These are phyloP conservation scores for Epicampocera succincta DNA, from an alignment of 2,888 invertebrate genomes.

Conservation along the genomic window DNA sequence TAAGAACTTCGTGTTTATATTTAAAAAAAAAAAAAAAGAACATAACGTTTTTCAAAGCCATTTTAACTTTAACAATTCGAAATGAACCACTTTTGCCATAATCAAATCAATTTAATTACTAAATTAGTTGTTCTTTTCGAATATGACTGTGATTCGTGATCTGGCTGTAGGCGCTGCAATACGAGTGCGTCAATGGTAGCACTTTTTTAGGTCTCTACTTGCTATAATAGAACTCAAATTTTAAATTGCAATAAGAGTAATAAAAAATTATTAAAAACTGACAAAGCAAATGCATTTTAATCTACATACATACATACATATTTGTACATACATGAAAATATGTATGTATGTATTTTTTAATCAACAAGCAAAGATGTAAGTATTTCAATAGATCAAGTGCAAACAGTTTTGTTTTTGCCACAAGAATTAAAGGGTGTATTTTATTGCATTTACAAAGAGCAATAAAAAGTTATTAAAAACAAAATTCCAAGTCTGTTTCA, in stretches of 20 bases:
- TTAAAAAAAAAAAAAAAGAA: too few species aligned
- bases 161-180: too few species aligned
- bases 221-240: conserved; percentile 1
- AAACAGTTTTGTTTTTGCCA: conserved; percentile 56
- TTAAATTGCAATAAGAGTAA: background rate
- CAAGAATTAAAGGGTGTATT: conserved; percentile 57
- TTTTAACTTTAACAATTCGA: too few species aligned
- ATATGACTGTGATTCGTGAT: too few species aligned
- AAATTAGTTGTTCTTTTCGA: too few species aligned
- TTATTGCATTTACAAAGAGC: background rate
- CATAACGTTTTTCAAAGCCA: too few species aligned
- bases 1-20: too few species aligned
- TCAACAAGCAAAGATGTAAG: conserved; percentile 18
- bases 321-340: background rate
- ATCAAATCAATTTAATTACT: too few species aligned
- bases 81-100: too few species aligned
- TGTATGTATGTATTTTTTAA: background rate
- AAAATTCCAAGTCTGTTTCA: conserved; percentile 25
- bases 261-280: background rate
- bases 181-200: too few species aligned
- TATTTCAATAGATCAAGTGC: conserved; percentile 39
- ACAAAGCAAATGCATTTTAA: conserved; percentile 1
- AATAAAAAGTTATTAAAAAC: conserved; percentile 12
- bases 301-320: background rate
- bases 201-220: background rate